Conservation (phyloP, 2,797 vertebrate genomes). For the Malacoraja senta region DNA sequence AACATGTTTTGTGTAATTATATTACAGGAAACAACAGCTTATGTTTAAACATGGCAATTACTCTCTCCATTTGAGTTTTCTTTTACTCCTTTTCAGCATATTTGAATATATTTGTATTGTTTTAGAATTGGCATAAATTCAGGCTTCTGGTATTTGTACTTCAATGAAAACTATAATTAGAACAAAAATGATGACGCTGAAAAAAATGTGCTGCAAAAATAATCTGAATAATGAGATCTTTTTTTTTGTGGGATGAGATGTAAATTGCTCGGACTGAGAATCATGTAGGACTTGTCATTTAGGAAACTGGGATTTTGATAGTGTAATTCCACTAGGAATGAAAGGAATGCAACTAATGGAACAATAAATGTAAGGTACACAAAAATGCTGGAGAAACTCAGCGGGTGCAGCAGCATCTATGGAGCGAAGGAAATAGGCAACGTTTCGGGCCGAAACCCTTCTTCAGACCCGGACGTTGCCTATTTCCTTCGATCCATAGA, state of each 20-base stretch:
- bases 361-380: conserved; percentile 13
- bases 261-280: no score
- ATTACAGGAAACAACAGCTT: neutral
- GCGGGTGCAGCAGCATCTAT: no score
- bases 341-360: neutral
- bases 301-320: neutral
- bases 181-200: neutral
- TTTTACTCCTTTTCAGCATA: neutral
- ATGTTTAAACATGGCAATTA: neutral
- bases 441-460: no score
- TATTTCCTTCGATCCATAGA: no score
- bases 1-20: neutral
- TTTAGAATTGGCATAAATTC: neutral
- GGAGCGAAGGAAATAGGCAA: no score
- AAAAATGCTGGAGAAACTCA: no score
- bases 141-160: neutral
- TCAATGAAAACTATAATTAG: no score
- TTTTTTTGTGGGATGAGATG: no score
- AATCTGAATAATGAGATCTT: no score
- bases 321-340: neutral
- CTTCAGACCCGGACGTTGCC: no score
- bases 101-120: neutral
- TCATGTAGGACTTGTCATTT: no score
- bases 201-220: no score
- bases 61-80: neutral